These are phyloP conservation scores for Diachasmimorpha longicaudata DNA, from an alignment of 1,140 invertebrate species.

Conservation along the genomic window DNA sequence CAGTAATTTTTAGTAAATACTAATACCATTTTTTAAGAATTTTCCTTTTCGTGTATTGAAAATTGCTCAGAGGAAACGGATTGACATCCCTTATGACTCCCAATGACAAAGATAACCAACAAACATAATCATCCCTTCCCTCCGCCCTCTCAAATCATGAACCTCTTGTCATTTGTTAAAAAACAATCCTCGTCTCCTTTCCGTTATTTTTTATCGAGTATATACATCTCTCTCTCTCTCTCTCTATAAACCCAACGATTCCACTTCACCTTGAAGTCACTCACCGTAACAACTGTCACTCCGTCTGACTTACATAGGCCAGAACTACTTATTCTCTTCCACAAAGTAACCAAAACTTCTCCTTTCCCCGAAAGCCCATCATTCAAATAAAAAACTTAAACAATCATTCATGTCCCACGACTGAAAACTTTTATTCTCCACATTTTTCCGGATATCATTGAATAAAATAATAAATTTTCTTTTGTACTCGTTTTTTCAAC, in stretches of 20 bases:
- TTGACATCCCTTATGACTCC: background rate
- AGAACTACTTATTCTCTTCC: background rate
- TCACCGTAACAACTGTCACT: background rate
- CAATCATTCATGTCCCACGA: background rate
- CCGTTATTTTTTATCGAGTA: too few relatives aligned
- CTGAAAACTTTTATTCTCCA: background rate
- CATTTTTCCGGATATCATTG: background rate
- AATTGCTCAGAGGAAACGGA: background rate
- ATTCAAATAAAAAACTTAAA: background rate
- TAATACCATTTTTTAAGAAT: too few relatives aligned
- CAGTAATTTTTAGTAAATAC: too few relatives aligned
- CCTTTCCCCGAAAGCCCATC: background rate
- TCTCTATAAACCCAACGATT: too few relatives aligned
- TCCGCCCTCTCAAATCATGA: too few relatives aligned
- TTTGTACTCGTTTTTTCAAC: background rate
- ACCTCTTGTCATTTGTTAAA: too few relatives aligned
- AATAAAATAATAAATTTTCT: background rate
- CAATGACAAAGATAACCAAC: too few relatives aligned
- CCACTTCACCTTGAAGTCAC: too few relatives aligned
- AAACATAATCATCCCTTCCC: too few relatives aligned
- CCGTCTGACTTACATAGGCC: background rate
- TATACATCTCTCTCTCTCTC: too few relatives aligned
- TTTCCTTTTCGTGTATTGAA: too few relatives aligned
- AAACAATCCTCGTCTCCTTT: too few relatives aligned
- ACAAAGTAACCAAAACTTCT: background rate